Evolutionary conservation across 2,797 vertebrate genomes (phyloP).

Genomic region (Kryptolebias ocellatus): DNA sequence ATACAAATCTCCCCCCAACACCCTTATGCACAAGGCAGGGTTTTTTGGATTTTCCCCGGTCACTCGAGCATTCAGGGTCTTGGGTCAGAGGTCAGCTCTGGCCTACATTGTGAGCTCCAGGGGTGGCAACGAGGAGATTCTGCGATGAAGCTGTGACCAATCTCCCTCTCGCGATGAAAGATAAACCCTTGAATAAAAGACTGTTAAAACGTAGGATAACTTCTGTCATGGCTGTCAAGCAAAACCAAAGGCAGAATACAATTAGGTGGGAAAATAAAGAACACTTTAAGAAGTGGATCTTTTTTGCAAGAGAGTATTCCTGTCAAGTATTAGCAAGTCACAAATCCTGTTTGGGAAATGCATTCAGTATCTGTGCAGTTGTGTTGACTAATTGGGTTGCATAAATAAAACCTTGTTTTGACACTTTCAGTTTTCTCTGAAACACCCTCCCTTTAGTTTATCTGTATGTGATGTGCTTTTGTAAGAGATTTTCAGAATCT

Average conservation of each 20-base stretch:
- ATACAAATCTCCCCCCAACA: neutral
- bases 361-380: too few relatives aligned
- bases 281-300: neutral
- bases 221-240: slow-evolving; percentile 43
- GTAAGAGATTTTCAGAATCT: too few relatives aligned
- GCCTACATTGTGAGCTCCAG: slow-evolving; percentile 66
- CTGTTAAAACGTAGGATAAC: slow-evolving; percentile 51
- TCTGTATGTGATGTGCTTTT: too few relatives aligned
- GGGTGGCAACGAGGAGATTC: slow-evolving; percentile 52
- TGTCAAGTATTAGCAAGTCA: neutral
- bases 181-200: slow-evolving; percentile 63
- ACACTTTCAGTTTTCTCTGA: too few relatives aligned
- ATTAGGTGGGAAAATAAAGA: neutral
- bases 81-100: slow-evolving; percentile 65
- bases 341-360: too few relatives aligned
- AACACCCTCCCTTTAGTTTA: too few relatives aligned
- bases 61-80: slow-evolving; percentile 71
- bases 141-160: slow-evolving; percentile 63
- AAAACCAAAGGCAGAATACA: slow-evolving; percentile 12
- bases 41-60: slow-evolving; percentile 58
- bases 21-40: slow-evolving; percentile 8
- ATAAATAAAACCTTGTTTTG: too few relatives aligned
- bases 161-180: slow-evolving; percentile 68
- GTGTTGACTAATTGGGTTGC: too few relatives aligned
- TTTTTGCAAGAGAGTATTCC: neutral